A percentile compares a stretch with the other conserved stretches of the same genome.
phyloP scores from a whole-genome alignment of 1,140 invertebrate genomes.

The Triops longicaudatus region DNA sequence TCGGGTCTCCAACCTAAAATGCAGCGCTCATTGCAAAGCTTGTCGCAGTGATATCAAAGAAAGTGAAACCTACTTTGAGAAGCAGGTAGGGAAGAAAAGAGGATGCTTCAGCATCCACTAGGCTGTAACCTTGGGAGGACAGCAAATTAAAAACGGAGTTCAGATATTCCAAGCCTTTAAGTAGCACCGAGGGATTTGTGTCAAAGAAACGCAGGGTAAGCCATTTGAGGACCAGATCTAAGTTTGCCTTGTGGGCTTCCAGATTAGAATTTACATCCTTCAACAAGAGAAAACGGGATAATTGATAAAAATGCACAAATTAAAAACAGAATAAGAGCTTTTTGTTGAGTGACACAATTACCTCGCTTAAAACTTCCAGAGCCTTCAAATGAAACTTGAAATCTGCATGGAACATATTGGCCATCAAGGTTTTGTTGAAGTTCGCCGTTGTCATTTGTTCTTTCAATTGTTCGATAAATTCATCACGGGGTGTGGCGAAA shows the following conservation, averaged over 20 bases:
- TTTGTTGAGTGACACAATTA: conserved; percentile 34
- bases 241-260: conserved; percentile 73
- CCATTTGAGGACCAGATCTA: conserved; percentile 95
- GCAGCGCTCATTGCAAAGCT: conserved; percentile 25
- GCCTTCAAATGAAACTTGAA: conserved; percentile 95
- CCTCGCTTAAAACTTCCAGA: conserved; percentile 77
- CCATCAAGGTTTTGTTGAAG: conserved; percentile 73
- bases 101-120: conserved; percentile 82
- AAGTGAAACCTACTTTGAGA: conserved; percentile 57
- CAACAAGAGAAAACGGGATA: conserved; percentile 31
- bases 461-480: conserved; percentile 84
- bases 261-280: conserved; percentile 63
- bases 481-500: conserved; percentile 82
- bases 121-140: conserved; percentile 67
- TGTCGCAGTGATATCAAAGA: conserved; percentile 23
- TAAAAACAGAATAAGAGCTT: neutral
- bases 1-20: conserved; percentile 81
- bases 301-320: conserved; percentile 23
- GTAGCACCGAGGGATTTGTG: conserved; percentile 92
- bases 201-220: conserved; percentile 92
- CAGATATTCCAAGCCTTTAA: conserved; percentile 89
- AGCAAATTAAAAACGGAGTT: conserved; percentile 70
- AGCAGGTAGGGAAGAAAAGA: conserved; percentile 92
- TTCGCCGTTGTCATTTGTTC: conserved; percentile 82
- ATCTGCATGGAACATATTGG: conserved; percentile 89